Evolutionary conservation across 2,113 vertebrate species (phyloP), one percentile per base, ranked within the genome.

Genomic region (Sisor rabdophorus): DNA sequence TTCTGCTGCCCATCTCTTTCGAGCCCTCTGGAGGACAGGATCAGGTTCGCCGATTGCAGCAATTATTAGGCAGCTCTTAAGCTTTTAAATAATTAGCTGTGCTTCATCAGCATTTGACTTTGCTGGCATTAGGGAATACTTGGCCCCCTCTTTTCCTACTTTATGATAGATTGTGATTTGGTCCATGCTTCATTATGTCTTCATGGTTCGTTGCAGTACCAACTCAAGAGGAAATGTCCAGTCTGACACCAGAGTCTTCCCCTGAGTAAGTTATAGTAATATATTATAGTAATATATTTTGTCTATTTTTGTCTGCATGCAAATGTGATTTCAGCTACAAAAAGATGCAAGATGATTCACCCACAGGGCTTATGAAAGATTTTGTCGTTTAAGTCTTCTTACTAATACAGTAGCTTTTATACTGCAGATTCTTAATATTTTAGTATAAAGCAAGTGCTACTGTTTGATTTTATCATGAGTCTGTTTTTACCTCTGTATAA

Each of bases 181-280:
- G 15, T 65, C 20, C 19, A 30, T 28, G 47, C 70, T 32, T 28
- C 68, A 48, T n/a, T 72, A 48, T 58, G 22, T 50, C 16, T 22
- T 76, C 20, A 60, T 64, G 2, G 71, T 36, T 84, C 10, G 81
- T 53, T 83, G 68, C 82, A 99, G 97, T 99, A 87, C 97, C 97
- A 30, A 99, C 97, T 70, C 96, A 98, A 53, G 97, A 99, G 86
- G 97, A 99, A 83, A 98, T 99, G 97, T 98, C 95, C 87, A 99
- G 95, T 87, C 93, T 99, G 83, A 98, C 97, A 55, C 97, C 97
- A 0, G 97, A 99, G 89, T 99, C 97, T 4, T 99, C 97, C 84
- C 97, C 97, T 88, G 97, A 98, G 97, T 99, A 89, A 98, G 97
- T 96, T n/a, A 32, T 30, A 58, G 10, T 28, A n/a, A n/a, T n/a